These are phyloP conservation scores for Parotocinclus haroldoi DNA, from an alignment of 2,797 vertebrate genomes.

Conservation along the genomic window DNA sequence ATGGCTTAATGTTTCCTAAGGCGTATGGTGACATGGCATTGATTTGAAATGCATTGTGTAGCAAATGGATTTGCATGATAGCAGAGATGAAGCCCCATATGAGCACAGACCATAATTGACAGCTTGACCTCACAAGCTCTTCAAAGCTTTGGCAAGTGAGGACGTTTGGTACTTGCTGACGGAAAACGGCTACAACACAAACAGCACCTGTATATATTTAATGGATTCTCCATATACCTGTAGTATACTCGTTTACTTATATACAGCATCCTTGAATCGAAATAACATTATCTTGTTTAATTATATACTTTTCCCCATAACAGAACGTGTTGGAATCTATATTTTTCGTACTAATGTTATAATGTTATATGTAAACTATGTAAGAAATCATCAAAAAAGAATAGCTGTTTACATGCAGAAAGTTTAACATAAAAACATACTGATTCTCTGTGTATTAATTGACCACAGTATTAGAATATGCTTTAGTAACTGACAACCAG, in stretches of 20 bases:
- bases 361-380: too few relatives aligned
- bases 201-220: constrained; percentile 46
- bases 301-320: too few relatives aligned
- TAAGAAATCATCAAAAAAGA: too few relatives aligned
- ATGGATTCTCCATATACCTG: too few relatives aligned
- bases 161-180: constrained; percentile 58
- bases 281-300: too few relatives aligned
- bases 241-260: too few relatives aligned
- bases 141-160: constrained; percentile 68
- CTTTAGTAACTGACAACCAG: constrained; percentile 61
- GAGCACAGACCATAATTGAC: constrained; percentile 72
- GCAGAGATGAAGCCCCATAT: constrained; percentile 57
- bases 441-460: constrained; percentile 43
- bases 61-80: constrained; percentile 77
- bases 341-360: too few relatives aligned
- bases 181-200: constrained; percentile 40
- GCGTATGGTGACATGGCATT: constrained; percentile 74
- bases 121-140: constrained; percentile 75
- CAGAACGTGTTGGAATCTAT: too few relatives aligned
- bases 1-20: constrained; percentile 80
- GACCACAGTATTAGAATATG: constrained; percentile 58
- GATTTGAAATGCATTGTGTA: constrained; percentile 81
- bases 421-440: not conserved
- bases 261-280: too few relatives aligned
- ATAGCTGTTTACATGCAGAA: too few relatives aligned